Base-by-base conservation (phyloP, 2,113 vertebrate genomes). In the Macheiramphus alcinus region DNA sequence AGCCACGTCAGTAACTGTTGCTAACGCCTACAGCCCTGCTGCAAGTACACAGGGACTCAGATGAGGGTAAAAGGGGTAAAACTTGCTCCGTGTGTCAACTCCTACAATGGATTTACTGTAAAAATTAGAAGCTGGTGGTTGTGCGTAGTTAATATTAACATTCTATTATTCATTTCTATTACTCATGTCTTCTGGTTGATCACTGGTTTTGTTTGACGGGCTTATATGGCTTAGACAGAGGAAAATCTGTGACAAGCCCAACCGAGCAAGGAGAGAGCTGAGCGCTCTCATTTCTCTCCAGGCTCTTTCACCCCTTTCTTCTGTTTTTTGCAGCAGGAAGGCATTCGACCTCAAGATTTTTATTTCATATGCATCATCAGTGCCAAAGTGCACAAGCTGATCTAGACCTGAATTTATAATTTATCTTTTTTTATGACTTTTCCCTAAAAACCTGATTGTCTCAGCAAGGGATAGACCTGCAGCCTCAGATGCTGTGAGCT, bases 31-130 rank as follows among this genome's bases (percentile, higher is more conserved):
- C 75, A 38, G 19, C 59, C 45, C 16, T 16, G 25, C 61, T 25
- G 43, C 15, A 7, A 32, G 38, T 5, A 13, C 32, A 3, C 4
- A 1, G 14, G 26, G 61, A 34, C 21, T 10, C 2, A 5, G 14
- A 11, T 27, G 63, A 10, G 40, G 47, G 11, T 15, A 32, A 40
- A 61, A 31, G 18, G 71, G 38, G 11, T 14, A 20, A 61, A 68
- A 68, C 34, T 47, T 55, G 12, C 21, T 11, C 40, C 13, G 1
- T 5, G 25, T 4, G 7, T 26, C 53, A n/a, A 23, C 8, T 61
- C 25, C 31, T 47, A 26, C 47, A 40, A 6, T 0, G 7, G 45
- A 6, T 62, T 74, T 36, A 16, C 27, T 34, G 11, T 18, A 21
- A 61, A 47, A 27, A 47, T n/a, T 10, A 14, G 21, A 32, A 36